These are phyloP conservation scores for Acronicta leporina DNA, from an alignment of 2,888 invertebrate species.

Conservation along the genomic window DNA sequence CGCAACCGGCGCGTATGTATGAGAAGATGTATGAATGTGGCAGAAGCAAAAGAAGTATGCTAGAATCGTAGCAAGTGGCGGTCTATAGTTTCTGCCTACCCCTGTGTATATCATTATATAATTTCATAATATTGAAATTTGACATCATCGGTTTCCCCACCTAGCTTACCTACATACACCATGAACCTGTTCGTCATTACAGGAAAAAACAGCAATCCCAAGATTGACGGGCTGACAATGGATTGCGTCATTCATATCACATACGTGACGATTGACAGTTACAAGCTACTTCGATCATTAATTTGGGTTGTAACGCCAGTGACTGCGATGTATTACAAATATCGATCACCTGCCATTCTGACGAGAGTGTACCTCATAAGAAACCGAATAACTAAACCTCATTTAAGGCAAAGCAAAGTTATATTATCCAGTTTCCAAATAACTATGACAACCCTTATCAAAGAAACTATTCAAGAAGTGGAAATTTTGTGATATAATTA, in stretches of 20 bases:
- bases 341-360: conserved; percentile 6
- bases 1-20: too few relatives aligned
- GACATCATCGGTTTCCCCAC: conserved; percentile 12
- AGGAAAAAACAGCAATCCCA: conserved; percentile 36
- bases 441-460: too few relatives aligned
- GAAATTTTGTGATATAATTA: too few relatives aligned
- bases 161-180: neutral
- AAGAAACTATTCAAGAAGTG: too few relatives aligned
- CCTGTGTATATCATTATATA: too few relatives aligned
- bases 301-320: neutral
- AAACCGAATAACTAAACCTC: too few relatives aligned
- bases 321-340: neutral
- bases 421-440: too few relatives aligned
- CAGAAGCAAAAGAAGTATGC: too few relatives aligned
- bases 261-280: conserved; percentile 29
- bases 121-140: neutral
- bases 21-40: too few relatives aligned
- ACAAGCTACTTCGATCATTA: conserved; percentile 25
- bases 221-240: conserved; percentile 34
- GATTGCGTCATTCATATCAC: conserved; percentile 22
- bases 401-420: neutral
- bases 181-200: conserved; percentile 29
- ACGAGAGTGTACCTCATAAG: too few relatives aligned
- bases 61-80: too few relatives aligned
- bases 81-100: too few relatives aligned